phyloP scores from a whole-genome alignment of 2,113 vertebrate genomes.

The Arenaria interpres region DNA sequence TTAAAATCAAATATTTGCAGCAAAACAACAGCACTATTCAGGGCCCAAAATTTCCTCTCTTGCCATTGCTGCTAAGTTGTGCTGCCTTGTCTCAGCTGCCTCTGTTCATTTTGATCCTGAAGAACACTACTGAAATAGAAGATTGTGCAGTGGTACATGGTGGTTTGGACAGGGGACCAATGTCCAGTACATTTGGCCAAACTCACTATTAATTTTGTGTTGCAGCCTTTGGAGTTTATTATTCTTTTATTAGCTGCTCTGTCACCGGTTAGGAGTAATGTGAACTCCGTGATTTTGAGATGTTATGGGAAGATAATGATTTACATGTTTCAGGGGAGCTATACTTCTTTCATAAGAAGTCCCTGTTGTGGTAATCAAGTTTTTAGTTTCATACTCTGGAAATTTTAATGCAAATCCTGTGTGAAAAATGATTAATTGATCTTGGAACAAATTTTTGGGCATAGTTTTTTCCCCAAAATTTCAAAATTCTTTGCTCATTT shows the following conservation, averaged over 20 bases:
- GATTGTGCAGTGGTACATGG: background rate
- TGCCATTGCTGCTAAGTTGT: background rate
- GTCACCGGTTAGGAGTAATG: background rate
- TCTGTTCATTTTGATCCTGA: background rate
- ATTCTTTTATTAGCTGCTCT: background rate
- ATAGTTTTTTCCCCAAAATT: background rate
- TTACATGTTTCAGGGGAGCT: background rate
- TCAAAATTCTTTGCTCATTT: slow-evolving; percentile 9
- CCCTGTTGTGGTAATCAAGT: background rate
- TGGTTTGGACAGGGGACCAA: background rate
- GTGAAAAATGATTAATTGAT: background rate
- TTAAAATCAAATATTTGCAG: background rate
- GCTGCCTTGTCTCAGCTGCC: background rate
- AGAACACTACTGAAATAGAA: background rate
- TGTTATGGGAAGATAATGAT: background rate
- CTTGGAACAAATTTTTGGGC: background rate
- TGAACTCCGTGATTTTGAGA: background rate
- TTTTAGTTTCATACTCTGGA: background rate
- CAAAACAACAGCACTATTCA: background rate
- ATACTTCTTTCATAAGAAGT: background rate
- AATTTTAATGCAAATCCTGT: background rate
- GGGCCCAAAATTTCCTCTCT: background rate
- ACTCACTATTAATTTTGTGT: background rate
- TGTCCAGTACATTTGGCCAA: background rate
- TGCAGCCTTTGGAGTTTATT: background rate